phyloP scores from a whole-genome alignment of 2,113 vertebrate genomes.

The Shinisaurus crocodilurus region DNA sequence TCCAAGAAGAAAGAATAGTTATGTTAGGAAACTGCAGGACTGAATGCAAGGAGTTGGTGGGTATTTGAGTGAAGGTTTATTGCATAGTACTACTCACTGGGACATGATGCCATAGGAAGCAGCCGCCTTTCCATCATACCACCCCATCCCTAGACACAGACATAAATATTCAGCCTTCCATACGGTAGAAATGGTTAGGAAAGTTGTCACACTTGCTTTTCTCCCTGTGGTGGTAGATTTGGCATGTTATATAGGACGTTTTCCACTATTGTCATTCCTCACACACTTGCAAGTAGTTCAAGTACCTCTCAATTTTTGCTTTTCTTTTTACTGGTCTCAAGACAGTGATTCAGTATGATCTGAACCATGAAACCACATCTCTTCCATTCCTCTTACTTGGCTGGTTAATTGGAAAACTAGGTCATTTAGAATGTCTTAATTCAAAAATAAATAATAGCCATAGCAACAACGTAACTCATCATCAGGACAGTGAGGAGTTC shows the following conservation, averaged over 20 bases:
- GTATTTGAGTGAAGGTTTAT: background rate
- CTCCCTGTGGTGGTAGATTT: background rate
- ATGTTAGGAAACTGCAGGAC: background rate
- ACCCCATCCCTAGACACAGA: background rate
- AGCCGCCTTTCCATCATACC: background rate
- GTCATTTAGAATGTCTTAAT: constrained; percentile 42
- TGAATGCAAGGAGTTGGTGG: background rate
- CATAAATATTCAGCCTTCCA: constrained; percentile 3
- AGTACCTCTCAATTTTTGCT: background rate
- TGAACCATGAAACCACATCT: constrained; percentile 29
- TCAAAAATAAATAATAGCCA: constrained; percentile 33
- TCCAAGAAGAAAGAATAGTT: background rate
- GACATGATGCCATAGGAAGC: background rate
- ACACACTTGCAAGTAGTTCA: constrained; percentile 17
- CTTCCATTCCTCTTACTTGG: constrained; percentile 41
- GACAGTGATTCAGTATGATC: constrained; percentile 26
- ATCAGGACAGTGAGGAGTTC: constrained; percentile 1
- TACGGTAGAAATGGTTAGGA: background rate
- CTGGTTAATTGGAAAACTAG: constrained; percentile 48
- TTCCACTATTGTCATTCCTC: constrained; percentile 25
- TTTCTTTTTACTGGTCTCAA: constrained; percentile 31
- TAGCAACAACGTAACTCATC: constrained; percentile 36
- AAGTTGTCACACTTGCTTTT: constrained; percentile 28
- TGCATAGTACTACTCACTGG: background rate
- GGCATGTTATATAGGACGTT: constrained; percentile 27